Percentiles rank a stretch among this genome's conserved stretches.
These are phyloP conservation scores for Xenopus petersii DNA, from an alignment of 2,797 vertebrate genomes.

Conservation along the genomic window DNA sequence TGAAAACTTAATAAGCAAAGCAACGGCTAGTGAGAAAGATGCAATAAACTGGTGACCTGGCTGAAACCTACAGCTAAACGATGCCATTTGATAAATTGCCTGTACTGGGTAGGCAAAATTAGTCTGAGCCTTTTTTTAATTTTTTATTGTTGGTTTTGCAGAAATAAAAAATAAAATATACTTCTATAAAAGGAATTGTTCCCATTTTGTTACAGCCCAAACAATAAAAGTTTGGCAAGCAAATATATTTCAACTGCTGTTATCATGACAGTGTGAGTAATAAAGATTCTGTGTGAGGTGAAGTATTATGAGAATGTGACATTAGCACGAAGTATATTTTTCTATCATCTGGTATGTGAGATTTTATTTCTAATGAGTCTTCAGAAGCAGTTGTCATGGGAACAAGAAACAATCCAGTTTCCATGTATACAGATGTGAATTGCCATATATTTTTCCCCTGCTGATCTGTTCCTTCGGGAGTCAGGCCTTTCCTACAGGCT, in stretches of 20 bases:
- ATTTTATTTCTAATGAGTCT: slow-evolving; percentile 43
- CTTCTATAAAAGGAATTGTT: too few species aligned
- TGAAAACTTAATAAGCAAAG: too few species aligned
- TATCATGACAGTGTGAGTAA: slow-evolving; percentile 20
- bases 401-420: slow-evolving; percentile 41
- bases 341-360: slow-evolving; percentile 27
- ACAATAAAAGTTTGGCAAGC: not conserved
- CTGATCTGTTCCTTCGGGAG: slow-evolving; percentile 11
- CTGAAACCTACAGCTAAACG: too few species aligned
- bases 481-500: not conserved
- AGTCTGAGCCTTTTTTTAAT: too few species aligned
- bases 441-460: slow-evolving; percentile 35
- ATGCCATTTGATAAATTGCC: too few species aligned
- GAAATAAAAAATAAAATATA: too few species aligned
- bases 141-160: too few species aligned
- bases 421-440: slow-evolving; percentile 35
- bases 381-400: slow-evolving; percentile 35
- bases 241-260: slow-evolving; percentile 6
- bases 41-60: too few species aligned
- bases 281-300: slow-evolving; percentile 28
- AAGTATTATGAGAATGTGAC: slow-evolving; percentile 27
- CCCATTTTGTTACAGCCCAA: too few species aligned
- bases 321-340: slow-evolving; percentile 32
- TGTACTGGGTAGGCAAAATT: too few species aligned
- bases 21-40: too few species aligned